Percentiles rank a stretch among this genome's conserved stretches.
phyloP scores from a whole-genome alignment of 1,140 invertebrate species.

The Trichonephila inaurata region DNA sequence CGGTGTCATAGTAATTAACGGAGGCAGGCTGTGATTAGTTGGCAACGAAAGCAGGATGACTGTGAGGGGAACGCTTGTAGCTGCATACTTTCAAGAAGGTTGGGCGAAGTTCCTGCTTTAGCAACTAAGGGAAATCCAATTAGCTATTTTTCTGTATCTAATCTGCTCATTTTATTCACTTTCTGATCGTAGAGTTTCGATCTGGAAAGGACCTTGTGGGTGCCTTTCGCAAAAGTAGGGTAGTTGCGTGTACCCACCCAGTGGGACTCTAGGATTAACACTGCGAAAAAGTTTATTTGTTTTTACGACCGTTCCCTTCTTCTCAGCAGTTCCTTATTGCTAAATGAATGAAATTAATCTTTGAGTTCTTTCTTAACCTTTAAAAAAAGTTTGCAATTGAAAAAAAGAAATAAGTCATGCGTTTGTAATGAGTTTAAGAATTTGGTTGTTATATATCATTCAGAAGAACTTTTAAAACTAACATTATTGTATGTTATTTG shows the following conservation, averaged over 20 bases:
- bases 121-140: constrained; percentile 51
- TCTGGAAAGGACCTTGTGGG: not conserved
- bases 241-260: not conserved
- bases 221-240: not conserved
- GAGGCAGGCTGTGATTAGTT: constrained; percentile 48
- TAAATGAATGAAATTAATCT: too few species aligned
- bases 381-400: too few species aligned
- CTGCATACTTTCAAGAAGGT: constrained; percentile 31
- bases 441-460: too few species aligned
- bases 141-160: constrained; percentile 64
- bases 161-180: constrained; percentile 41
- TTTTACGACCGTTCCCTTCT: too few species aligned
- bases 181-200: not conserved
- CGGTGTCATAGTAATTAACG: constrained; percentile 71
- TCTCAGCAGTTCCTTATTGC: too few species aligned
- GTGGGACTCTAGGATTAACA: not conserved
- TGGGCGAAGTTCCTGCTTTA: not conserved
- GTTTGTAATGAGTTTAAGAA: too few species aligned
- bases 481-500: too few species aligned
- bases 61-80: constrained; percentile 40
- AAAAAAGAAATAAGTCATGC: too few species aligned
- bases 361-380: too few species aligned
- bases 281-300: too few species aligned
- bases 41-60: constrained; percentile 50
- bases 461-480: too few species aligned